Evolutionary conservation across 23 tunicate genomes (phyloP).

Genomic region (Botrylloides violaceus): DNA sequence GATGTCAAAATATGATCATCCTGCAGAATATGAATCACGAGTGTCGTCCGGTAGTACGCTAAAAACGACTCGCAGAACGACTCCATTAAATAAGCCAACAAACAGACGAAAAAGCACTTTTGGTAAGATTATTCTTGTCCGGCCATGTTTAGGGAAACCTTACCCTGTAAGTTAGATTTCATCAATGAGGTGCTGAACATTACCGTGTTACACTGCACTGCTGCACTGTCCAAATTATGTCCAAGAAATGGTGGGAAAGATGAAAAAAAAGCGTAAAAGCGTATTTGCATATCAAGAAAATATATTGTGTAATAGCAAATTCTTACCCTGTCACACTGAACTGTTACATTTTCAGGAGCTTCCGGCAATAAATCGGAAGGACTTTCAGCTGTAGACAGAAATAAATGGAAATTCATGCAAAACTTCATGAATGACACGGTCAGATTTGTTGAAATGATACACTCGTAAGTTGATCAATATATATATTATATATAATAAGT

Average conservation of each 20-base stretch:
- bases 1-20: conserved; percentile 22
- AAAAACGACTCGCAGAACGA: conserved; percentile 30
- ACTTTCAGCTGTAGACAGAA: conserved; percentile 33
- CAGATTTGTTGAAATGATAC: conserved; percentile 90
- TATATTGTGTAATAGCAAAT: background rate
- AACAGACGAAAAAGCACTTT: conserved; percentile 32
- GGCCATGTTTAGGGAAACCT: too few species aligned
- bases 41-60: conserved; percentile 90
- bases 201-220: too few species aligned
- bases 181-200: too few species aligned
- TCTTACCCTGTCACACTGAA: background rate
- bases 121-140: conserved; percentile 40
- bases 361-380: conserved; percentile 11
- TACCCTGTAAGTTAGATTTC: too few species aligned
- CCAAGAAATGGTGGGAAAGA: too few species aligned
- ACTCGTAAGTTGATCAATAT: conserved; percentile 30
- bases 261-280: background rate
- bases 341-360: background rate
- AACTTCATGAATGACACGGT: conserved; percentile 96
- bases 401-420: conserved; percentile 93
- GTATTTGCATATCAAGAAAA: background rate
- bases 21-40: conserved; percentile 57
- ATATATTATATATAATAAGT: too few species aligned
- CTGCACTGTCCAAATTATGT: too few species aligned
- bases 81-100: conserved; percentile 27